Evolutionary conservation across 2,888 invertebrate genomes (phyloP).

Genomic region (Yponomeuta cagnagella): DNA sequence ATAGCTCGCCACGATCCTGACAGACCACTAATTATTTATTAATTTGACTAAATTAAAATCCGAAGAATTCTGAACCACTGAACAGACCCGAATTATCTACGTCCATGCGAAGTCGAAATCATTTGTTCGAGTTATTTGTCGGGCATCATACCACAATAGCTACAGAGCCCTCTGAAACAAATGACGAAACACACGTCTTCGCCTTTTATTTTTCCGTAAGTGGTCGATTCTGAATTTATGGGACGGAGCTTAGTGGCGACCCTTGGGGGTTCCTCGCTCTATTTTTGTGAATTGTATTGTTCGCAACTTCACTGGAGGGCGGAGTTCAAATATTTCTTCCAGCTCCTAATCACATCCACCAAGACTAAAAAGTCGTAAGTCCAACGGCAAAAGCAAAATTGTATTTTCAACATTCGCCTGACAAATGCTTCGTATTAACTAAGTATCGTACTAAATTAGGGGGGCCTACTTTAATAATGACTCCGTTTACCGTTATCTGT

Average conservation of each 20-base stretch:
- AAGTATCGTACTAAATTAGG: slow-evolving; percentile 47
- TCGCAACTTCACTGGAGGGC: slow-evolving; percentile 33
- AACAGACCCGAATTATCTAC: no score
- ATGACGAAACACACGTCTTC: slow-evolving; percentile 13
- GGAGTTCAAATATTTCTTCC: slow-evolving; percentile 40
- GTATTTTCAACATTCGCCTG: slow-evolving; percentile 43
- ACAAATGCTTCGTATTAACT: slow-evolving; percentile 58
- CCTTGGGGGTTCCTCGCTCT: slow-evolving; percentile 47
- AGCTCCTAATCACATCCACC: slow-evolving; percentile 40
- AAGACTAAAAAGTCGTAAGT: slow-evolving; percentile 12
- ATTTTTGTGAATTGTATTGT: slow-evolving; percentile 49
- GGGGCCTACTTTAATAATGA: slow-evolving; percentile 58
- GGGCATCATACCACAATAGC: background rate
- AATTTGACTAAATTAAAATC: no score
- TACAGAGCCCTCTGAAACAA: background rate
- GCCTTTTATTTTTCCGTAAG: slow-evolving; percentile 39
- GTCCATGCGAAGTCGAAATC: no score
- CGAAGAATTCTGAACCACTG: no score
- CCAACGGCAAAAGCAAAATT: slow-evolving; percentile 35
- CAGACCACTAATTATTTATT: no score
- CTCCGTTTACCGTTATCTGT: slow-evolving; percentile 63
- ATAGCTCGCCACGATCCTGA: no score
- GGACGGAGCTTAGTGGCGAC: slow-evolving; percentile 48
- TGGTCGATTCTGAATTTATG: slow-evolving; percentile 59
- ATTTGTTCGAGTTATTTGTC: no score